Percentiles rank a stretch among this genome's conserved stretches.
Evolutionary conservation across 2,113 vertebrate species (phyloP).

Genomic region (Dasyurus viverrinus): DNA sequence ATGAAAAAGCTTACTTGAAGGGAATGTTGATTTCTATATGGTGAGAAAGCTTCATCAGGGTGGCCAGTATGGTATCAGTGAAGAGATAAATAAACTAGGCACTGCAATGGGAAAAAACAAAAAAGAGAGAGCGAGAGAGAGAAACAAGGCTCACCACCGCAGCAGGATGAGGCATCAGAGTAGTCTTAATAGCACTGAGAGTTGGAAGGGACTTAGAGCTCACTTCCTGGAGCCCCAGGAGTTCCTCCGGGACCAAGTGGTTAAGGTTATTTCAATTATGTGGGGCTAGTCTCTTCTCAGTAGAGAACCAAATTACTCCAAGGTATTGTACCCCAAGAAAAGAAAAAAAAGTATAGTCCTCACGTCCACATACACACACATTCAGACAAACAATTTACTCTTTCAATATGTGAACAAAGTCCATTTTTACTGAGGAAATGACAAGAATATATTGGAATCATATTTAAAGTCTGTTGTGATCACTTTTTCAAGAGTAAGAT

Average conservation of each 20-base stretch:
- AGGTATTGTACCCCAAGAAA: background rate
- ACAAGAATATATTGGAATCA: background rate
- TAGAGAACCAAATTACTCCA: background rate
- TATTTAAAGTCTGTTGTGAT: slow-evolving; percentile 10
- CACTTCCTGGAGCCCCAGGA: background rate
- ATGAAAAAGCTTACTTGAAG: background rate
- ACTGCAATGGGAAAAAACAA: background rate
- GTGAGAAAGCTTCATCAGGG: background rate
- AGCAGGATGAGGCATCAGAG: background rate
- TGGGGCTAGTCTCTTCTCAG: background rate
- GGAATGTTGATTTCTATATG: background rate
- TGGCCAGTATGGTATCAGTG: background rate
- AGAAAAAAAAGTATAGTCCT: background rate
- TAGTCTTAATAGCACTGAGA: background rate
- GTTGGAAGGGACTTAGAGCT: background rate
- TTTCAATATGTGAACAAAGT: background rate
- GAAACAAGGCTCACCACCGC: background rate
- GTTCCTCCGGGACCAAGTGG: background rate
- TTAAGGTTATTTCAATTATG: background rate
- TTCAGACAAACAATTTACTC: background rate
- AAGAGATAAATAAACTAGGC: background rate
- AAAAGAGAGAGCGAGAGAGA: background rate
- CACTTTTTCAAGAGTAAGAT: slow-evolving; percentile 31
- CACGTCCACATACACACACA: background rate
- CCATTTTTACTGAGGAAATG: background rate